Percentiles rank a stretch among this genome's conserved stretches.
Evolutionary conservation across 1,140 invertebrate species (phyloP).

Genomic region (Samia ricini): DNA sequence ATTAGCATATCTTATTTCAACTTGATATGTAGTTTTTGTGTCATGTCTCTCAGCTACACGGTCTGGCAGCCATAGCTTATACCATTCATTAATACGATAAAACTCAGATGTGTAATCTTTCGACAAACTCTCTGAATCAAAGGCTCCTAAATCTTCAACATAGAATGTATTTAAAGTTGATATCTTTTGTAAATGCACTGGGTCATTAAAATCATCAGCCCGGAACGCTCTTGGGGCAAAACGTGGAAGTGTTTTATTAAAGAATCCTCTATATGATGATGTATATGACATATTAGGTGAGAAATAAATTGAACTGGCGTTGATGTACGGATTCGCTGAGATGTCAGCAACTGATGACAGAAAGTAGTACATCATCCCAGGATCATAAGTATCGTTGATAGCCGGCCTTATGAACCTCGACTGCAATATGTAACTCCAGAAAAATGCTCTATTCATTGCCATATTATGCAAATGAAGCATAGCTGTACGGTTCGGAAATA

Average conservation of each 20-base stretch:
- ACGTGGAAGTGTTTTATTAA: conserved; percentile 96
- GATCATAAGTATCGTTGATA: conserved; percentile 95
- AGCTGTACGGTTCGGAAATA: conserved; percentile 96
- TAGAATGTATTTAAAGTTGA: conserved; percentile 94
- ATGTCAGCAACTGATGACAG: conserved; percentile 97
- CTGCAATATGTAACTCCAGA: conserved; percentile 97
- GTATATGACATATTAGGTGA: conserved; percentile 96
- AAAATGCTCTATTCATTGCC: conserved; percentile 95
- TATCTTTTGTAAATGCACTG: conserved; percentile 93
- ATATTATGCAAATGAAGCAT: conserved; percentile 97
- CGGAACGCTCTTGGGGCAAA: conserved; percentile 96
- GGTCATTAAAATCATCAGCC: conserved; percentile 96
- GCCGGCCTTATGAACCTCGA: conserved; percentile 92
- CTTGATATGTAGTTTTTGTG: conserved; percentile 95
- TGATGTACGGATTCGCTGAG: conserved; percentile 93
- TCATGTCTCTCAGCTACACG: conserved; percentile 89
- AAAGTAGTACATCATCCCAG: conserved; percentile 99
- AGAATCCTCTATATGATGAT: conserved; percentile 96
- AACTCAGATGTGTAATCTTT: conserved; percentile 94
- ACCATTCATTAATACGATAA: conserved; percentile 97
- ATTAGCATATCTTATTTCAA: conserved; percentile 95
- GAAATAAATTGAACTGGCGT: conserved; percentile 96
- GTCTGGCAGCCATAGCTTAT: conserved; percentile 92
- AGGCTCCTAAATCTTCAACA: conserved; percentile 90
- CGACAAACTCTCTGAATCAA: conserved; percentile 84